Percentiles rank a stretch among this genome's conserved stretches.
These are phyloP conservation scores for Danio tinwini DNA, from an alignment of 2,797 vertebrate genomes.

Conservation along the genomic window DNA sequence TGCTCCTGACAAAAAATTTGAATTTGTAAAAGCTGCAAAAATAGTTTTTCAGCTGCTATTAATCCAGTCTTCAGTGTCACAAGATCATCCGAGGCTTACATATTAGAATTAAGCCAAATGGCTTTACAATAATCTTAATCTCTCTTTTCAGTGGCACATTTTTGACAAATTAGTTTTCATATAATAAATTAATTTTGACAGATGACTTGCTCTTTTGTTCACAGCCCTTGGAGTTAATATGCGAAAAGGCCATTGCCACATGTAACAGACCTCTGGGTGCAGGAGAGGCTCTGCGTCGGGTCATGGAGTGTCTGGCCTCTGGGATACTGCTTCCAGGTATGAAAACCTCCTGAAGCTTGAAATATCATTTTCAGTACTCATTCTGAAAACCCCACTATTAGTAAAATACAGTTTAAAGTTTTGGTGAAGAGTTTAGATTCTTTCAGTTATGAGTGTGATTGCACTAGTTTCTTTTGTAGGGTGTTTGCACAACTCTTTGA, in stretches of 20 bases:
- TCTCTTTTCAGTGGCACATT: background rate
- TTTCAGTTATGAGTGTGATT: background rate
- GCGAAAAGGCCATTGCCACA: constrained; percentile 98
- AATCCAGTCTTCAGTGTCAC: too few species aligned
- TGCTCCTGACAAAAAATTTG: too few species aligned
- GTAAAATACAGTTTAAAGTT: background rate
- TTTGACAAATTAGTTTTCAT: background rate
- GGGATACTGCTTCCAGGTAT: constrained; percentile 97
- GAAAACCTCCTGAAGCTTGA: background rate
- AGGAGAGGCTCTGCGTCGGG: constrained; percentile 94
- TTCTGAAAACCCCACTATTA: background rate
- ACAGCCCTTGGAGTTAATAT: constrained; percentile 96
- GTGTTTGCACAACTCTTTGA: too few species aligned
- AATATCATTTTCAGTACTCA: too few species aligned
- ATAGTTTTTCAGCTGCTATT: too few species aligned
- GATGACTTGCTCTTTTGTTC: constrained; percentile 1
- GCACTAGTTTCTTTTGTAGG: too few species aligned
- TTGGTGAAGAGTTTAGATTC: background rate
- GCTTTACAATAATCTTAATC: constrained; percentile 8
- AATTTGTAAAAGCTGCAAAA: too few species aligned
- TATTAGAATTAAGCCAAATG: background rate
- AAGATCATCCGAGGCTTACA: too few species aligned
- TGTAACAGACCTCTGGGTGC: constrained; percentile 97
- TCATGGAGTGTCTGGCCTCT: constrained; percentile 98
- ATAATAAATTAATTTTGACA: constrained; percentile 21